These are phyloP conservation scores for Calonectris borealis DNA, from an alignment of 2,113 vertebrate species.

Conservation along the genomic window DNA sequence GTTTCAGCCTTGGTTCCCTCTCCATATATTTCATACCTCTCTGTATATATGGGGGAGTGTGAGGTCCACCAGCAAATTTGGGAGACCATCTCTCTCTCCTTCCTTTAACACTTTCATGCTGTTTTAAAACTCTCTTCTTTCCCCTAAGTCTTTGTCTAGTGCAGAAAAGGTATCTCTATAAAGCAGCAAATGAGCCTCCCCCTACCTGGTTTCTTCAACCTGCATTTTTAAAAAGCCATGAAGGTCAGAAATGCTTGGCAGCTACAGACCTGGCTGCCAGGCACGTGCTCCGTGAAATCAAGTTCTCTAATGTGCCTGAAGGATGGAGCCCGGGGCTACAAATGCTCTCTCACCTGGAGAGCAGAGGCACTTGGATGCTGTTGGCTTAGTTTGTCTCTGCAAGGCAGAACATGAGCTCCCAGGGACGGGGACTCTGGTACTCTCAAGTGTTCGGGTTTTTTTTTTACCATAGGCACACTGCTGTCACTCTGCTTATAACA, in stretches of 20 bases:
- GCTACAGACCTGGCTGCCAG: not conserved
- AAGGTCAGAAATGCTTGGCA: not conserved
- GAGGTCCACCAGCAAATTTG: not conserved
- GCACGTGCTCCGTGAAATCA: accelerated
- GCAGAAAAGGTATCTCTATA: not conserved
- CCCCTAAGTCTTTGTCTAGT: not conserved
- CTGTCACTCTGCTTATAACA: not conserved
- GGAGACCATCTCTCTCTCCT: not conserved
- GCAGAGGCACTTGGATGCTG: not conserved
- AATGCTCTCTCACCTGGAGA: not conserved
- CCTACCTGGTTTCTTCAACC: not conserved
- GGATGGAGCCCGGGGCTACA: not conserved
- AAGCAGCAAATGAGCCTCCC: not conserved
- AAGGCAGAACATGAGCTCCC: not conserved
- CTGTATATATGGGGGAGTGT: accelerated
- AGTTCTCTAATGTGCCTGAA: not conserved
- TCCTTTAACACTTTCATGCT: not conserved
- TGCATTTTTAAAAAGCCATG: not conserved
- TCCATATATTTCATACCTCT: not conserved
- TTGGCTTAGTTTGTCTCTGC: not conserved
- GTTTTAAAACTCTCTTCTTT: not conserved
- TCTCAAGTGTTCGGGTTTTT: not conserved
- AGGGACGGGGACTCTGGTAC: not conserved
- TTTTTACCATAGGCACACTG: not conserved
- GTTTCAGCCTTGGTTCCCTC: not conserved